Evolutionary conservation across 1,140 invertebrate species (phyloP).

Genomic region (Nomia melanderi): DNA sequence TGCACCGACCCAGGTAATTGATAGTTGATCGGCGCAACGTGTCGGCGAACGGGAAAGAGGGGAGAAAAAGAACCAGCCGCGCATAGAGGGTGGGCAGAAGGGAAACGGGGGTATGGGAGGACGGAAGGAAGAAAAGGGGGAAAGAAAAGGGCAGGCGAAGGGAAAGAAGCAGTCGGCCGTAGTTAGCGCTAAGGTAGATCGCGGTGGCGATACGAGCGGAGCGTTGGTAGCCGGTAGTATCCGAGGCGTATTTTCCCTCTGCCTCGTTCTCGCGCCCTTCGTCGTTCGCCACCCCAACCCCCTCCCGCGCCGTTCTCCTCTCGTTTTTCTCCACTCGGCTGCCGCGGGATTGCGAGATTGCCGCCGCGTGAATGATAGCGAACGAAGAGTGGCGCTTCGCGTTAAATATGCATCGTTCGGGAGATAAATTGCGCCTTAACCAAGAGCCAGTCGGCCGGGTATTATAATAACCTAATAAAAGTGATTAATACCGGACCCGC

Average conservation of each 20-base stretch:
- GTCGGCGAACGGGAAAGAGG: constrained; percentile 32
- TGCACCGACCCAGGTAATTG: constrained; percentile 65
- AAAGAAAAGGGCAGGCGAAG: constrained; percentile 4
- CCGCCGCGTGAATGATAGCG: constrained; percentile 65
- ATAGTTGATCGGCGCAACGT: constrained; percentile 65
- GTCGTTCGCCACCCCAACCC: not conserved
- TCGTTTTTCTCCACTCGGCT: not conserved
- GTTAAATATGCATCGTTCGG: constrained; percentile 72
- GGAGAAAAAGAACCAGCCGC: constrained; percentile 21
- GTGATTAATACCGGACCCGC: constrained; percentile 70
- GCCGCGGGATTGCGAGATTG: constrained; percentile 51
- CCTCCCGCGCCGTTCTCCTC: not conserved
- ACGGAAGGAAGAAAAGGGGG: not conserved
- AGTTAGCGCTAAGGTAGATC: constrained; percentile 66
- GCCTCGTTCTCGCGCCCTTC: constrained; percentile 2
- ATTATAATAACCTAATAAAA: constrained; percentile 78
- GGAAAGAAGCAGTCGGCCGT: constrained; percentile 40
- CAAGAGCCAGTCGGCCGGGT: constrained; percentile 68
- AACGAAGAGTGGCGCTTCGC: constrained; percentile 69
- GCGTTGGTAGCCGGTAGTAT: constrained; percentile 31
- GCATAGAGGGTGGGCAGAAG: not conserved
- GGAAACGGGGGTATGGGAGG: not conserved
- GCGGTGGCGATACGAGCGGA: constrained; percentile 49
- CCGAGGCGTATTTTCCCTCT: constrained; percentile 4
- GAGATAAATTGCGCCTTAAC: constrained; percentile 75